Percentiles rank a stretch among this genome's conserved stretches.
phyloP scores from a whole-genome alignment of 2,113 vertebrate genomes.

The Phasianus colchicus region DNA sequence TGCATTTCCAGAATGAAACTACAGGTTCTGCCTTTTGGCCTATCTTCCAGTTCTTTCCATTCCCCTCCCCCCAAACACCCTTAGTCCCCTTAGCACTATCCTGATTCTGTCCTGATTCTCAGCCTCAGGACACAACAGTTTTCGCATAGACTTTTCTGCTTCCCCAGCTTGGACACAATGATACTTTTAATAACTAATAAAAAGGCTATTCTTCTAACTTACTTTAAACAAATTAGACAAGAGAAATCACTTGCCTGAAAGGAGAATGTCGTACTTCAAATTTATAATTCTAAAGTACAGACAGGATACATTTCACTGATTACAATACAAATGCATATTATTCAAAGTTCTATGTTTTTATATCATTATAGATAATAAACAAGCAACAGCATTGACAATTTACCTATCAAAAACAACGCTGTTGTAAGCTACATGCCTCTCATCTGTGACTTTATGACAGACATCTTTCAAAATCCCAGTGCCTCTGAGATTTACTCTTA shows the following conservation, averaged over 20 bases:
- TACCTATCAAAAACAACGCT: not conserved
- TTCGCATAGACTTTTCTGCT: not conserved
- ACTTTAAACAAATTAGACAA: not conserved
- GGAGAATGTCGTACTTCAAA: not conserved
- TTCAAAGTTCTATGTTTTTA: not conserved
- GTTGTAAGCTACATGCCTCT: not conserved
- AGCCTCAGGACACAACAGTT: not conserved
- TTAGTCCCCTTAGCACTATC: rapidly evolving
- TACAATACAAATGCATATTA: not conserved
- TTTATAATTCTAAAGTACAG: not conserved
- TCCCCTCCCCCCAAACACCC: not conserved
- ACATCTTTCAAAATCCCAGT: not conserved
- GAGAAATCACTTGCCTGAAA: not conserved
- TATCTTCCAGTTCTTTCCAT: not conserved
- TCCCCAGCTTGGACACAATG: not conserved
- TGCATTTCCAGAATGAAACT: not conserved
- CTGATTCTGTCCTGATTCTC: not conserved
- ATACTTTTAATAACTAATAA: not conserved
- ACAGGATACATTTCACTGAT: not conserved
- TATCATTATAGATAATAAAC: not conserved
- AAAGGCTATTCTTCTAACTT: not conserved
- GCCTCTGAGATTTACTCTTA: not conserved
- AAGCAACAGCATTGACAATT: not conserved
- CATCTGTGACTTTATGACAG: not conserved
- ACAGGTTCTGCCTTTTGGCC: not conserved